Percentiles rank a stretch among this genome's conserved stretches.
phyloP scores from a whole-genome alignment of 2,113 vertebrate genomes.

The Microcebus lehilahytsara region DNA sequence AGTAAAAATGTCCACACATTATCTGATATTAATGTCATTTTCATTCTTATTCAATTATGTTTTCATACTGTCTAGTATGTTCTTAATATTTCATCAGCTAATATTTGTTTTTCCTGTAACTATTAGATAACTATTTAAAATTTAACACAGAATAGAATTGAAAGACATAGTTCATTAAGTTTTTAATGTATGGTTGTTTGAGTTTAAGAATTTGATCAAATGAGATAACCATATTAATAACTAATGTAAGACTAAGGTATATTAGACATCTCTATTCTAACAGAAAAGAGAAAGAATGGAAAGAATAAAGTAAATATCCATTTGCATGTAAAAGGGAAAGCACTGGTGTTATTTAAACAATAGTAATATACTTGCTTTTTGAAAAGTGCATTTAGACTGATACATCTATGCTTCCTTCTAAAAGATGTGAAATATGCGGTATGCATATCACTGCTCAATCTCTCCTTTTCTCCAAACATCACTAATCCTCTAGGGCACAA shows the following conservation, averaged over 20 bases:
- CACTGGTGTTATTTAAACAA: not conserved
- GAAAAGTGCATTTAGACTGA: not conserved
- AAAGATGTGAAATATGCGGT: not conserved
- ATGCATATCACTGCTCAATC: not conserved
- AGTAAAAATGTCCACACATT: not conserved
- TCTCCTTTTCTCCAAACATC: not conserved
- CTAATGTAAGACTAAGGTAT: not conserved
- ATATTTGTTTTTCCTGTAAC: constrained; percentile 45
- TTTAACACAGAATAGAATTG: constrained; percentile 35
- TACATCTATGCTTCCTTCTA: not conserved
- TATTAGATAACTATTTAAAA: constrained; percentile 50
- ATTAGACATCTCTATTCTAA: not conserved
- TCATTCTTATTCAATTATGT: constrained; percentile 47
- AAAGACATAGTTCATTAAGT: constrained; percentile 14
- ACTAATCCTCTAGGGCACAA: not conserved
- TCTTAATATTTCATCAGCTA: constrained; percentile 51
- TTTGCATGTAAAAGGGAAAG: not conserved
- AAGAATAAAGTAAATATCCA: constrained; percentile 11
- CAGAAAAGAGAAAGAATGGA: not conserved
- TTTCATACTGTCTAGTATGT: not conserved
- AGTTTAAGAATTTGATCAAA: constrained; percentile 32
- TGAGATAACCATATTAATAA: not conserved
- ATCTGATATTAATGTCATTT: constrained; percentile 47
- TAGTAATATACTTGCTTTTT: not conserved
- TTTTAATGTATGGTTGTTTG: constrained; percentile 32